Evolutionary conservation across 2,797 vertebrate species (phyloP), one percentile per base, ranked within the genome.

Genomic region (Kryptopterus vitreolus): DNA sequence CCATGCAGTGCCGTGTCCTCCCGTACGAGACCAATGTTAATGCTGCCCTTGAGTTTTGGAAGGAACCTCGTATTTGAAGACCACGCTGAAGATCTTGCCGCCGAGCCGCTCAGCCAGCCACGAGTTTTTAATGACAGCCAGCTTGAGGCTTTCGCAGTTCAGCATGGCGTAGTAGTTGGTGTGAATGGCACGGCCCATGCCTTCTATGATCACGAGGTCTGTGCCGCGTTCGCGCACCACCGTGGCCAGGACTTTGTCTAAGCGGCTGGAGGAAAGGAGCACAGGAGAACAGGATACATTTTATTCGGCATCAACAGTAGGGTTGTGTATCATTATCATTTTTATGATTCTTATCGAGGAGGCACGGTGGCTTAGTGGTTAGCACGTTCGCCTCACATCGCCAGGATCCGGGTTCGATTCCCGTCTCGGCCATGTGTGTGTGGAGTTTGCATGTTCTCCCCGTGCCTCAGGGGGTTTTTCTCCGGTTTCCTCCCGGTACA

Each of bases 121-220:
- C 2, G 97, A 94, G 90, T 99, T 99, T 86, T 99, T 99, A 92
- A 99, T 94, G 68, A 99, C 98, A 0, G 98, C 98, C 78, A 98
- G 95, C 88, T 99, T 99, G 85, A 99, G 96, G 92, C 96, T 98
- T 92, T 99, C 98, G 0, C 98, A 99, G 89, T 92, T 89, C 48
- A 99, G 89, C 31, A 88, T 92, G 0, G 98, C 98, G 0, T 95
- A 93, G 92, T 98, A 99, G 88, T 99, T 99, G 79, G 98, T 99
- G 92, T 99, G 98, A 79, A 99, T 96, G 73, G 98, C 98, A 0
- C 98, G 95, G 65, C 98, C 98, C 98, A 99, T 99, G 43, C 98
- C 98, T 88, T 99, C 98, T 1, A 99, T 98, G 85, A 99, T 93
- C 57, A 98, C 96, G 92, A 99, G 88, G 92, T 99, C 98, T 0